These are phyloP conservation scores for Gerosis bhagava DNA, from an alignment of 2,888 invertebrate species.

Conservation along the genomic window DNA sequence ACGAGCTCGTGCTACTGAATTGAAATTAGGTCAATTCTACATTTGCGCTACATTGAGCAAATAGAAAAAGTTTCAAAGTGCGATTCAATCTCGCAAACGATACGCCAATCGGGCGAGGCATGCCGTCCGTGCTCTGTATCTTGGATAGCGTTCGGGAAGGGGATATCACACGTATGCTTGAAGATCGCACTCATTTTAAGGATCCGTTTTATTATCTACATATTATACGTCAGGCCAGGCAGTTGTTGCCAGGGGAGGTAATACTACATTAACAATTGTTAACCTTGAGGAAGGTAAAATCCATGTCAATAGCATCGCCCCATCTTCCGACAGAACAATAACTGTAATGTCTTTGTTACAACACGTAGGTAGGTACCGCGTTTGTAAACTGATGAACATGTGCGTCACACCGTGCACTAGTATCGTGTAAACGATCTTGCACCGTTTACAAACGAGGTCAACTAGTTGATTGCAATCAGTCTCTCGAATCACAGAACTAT, in stretches of 20 bases:
- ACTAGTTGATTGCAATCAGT: conserved; percentile 24
- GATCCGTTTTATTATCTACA: too few species aligned
- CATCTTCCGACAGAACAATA: conserved; percentile 57
- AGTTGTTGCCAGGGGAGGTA: conserved; percentile 35
- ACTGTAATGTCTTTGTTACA: conserved; percentile 52
- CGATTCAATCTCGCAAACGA: conserved; percentile 55
- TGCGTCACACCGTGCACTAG: conserved; percentile 42
- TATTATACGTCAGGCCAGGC: too few species aligned
- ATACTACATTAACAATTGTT: conserved; percentile 34
- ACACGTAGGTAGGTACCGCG: conserved; percentile 57
- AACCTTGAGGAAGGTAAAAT: conserved; percentile 54
- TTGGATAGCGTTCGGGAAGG: conserved; percentile 46
- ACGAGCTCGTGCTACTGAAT: conserved; percentile 61
- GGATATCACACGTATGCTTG: conserved; percentile 36
- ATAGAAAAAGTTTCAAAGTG: conserved; percentile 58
- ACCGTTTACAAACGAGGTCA: conserved; percentile 47
- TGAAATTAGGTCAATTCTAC: conserved; percentile 63
- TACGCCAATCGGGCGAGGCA: conserved; percentile 31
- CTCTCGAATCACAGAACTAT: conserved; percentile 22
- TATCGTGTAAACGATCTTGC: conserved; percentile 29
- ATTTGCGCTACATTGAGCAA: conserved; percentile 51
- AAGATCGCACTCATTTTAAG: too few species aligned
- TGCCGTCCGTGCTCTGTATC: conserved; percentile 40
- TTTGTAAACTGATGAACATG: conserved; percentile 55
- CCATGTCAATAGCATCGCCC: conserved; percentile 49